phyloP scores from a whole-genome alignment of 2,113 vertebrate genomes.

The Laticauda laticaudata region DNA sequence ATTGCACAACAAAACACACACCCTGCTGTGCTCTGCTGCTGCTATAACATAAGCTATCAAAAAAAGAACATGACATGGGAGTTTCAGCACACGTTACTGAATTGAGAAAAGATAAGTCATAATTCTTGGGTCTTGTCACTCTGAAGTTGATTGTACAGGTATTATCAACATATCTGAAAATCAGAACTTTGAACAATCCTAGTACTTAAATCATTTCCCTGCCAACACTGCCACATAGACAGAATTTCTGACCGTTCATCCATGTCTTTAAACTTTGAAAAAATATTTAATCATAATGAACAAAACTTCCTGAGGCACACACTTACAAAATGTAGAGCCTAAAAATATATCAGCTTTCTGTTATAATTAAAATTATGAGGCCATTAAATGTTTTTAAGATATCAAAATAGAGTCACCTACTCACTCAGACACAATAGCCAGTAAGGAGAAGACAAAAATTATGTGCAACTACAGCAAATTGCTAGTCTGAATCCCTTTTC shows the following conservation, averaged over 20 bases:
- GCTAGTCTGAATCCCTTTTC: neutral
- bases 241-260: slow-evolving; percentile 20
- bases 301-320: slow-evolving; percentile 8
- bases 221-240: slow-evolving; percentile 8
- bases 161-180: slow-evolving; percentile 50
- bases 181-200: slow-evolving; percentile 38
- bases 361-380: slow-evolving; percentile 22
- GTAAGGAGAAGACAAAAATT: neutral
- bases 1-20: slow-evolving; percentile 50
- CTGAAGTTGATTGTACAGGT: slow-evolving; percentile 48
- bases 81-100: slow-evolving; percentile 60
- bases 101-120: slow-evolving; percentile 52
- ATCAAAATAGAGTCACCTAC: neutral
- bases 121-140: slow-evolving; percentile 54
- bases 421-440: neutral
- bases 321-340: slow-evolving; percentile 36
- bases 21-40: slow-evolving; percentile 51
- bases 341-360: neutral
- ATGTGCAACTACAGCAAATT: neutral
- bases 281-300: slow-evolving; percentile 9
- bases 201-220: slow-evolving; percentile 27
- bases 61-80: slow-evolving; percentile 37
- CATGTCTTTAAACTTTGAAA: neutral
- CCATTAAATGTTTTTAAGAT: slow-evolving; percentile 44
- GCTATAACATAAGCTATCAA: slow-evolving; percentile 41